These are phyloP conservation scores for Sceliomorpha sp. DNA, from an alignment of 2,888 invertebrate genomes.

Conservation along the genomic window DNA sequence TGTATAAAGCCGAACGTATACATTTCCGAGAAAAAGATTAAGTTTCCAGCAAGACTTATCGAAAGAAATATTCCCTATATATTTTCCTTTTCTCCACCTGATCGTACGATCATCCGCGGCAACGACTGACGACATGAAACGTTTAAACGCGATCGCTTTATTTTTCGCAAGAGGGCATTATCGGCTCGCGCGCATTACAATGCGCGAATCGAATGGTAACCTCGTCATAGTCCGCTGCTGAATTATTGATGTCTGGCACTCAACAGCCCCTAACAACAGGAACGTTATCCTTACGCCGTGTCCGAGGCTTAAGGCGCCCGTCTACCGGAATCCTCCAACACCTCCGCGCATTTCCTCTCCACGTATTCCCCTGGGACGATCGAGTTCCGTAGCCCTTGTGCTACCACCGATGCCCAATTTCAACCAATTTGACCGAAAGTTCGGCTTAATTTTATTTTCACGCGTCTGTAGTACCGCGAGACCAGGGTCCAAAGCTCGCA, in stretches of 20 bases:
- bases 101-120: not conserved
- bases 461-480: constrained; percentile 74
- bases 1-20: too few species aligned
- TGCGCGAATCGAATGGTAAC: constrained; percentile 67
- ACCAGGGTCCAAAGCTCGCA: constrained; percentile 47
- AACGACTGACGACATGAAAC: constrained; percentile 22
- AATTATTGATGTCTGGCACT: constrained; percentile 79
- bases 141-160: constrained; percentile 56
- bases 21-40: too few species aligned
- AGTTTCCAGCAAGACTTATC: too few species aligned
- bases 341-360: constrained; percentile 51
- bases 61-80: too few species aligned
- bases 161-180: constrained; percentile 18
- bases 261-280: constrained; percentile 62
- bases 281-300: constrained; percentile 59
- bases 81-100: too few species aligned
- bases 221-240: constrained; percentile 78
- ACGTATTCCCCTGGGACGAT: constrained; percentile 62
- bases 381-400: constrained; percentile 56
- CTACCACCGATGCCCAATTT: constrained; percentile 81
- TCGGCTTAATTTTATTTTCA: constrained; percentile 83
- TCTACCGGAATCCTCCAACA: constrained; percentile 41
- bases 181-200: constrained; percentile 24
- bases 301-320: constrained; percentile 55
- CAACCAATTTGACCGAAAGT: constrained; percentile 84